Base-by-base conservation (phyloP, 1,140 invertebrate genomes). In the Drosophila carrolli region DNA sequence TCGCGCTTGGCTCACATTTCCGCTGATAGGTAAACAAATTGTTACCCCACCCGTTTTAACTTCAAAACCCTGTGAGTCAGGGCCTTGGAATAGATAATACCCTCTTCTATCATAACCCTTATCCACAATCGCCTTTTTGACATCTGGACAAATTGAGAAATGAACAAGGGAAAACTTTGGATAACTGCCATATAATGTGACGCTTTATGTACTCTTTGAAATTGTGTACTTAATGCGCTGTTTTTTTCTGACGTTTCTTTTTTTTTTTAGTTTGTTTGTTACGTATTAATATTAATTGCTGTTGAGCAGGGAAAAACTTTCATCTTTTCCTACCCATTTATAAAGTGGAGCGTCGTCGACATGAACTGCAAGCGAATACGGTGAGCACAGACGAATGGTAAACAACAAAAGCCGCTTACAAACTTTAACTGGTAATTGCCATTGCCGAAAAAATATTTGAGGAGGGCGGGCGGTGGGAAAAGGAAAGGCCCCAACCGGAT, bases 401-500 rank as follows among this genome's bases (percentile, higher is more conserved):
- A 61, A 78, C 71, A 79, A 84, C 65, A 79, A 83, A 83, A 83
- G 80, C 80, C 48, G 71, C 75, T 83, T 67, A 79, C 57, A 56
- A 71, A 77, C 76, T 14, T 60, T 62, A 38, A 63, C 71, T 71
- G 75, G 77, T 84, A 84, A 84, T 84, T 85, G 81, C 73, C 77
- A 77, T 76, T 83, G 72, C 75, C 81, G 58, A 80, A 84, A 85
- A 85, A 84, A 27, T 14, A 61, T 62, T 47, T n/a, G 6, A 40
- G 11, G 48, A 19, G 23, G 59, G 35, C 41, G 10, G 44, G 44
- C 4, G 19, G 46, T 4, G 19, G 23, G 32, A 16, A 51, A 2
- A 51, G 14, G 14, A 35, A 58, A 58, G 16, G 27, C 13, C 16
- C 32, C 53, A 84, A 84, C 81, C 82, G 81, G 81, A 80, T 80